Evolutionary conservation across 1,140 invertebrate genomes (phyloP), one percentile per base, ranked within the genome.

Genomic region (Tribolium madens): DNA sequence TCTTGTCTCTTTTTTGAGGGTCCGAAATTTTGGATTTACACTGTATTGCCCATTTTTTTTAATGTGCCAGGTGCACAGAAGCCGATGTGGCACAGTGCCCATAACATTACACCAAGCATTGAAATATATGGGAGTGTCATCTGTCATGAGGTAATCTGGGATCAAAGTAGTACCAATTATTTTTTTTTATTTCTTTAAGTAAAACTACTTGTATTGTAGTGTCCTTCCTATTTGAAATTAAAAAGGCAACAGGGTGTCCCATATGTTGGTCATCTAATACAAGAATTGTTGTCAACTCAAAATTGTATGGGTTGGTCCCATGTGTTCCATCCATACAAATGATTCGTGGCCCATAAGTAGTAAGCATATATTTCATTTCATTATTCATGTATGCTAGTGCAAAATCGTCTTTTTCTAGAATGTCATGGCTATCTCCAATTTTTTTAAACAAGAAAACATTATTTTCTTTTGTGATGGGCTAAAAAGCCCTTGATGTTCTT

Each of bases 321-420:
- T 76, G 74, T 10, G 74, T 76, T 4, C 60, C 74, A 70, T 76
- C 74, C 68, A 76, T 70, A 50, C 74, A 76, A 9, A 76, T 52
- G 31, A 52, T 52, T 2, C 14, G n/a, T 3, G n/a, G 14, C 9
- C 71, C 71, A 53, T 31, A 73, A 3, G 18, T 17, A 1, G n/a
- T 17, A n/a, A 73, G 52, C 36, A 36, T 31, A n/a, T 73, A 52
- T 53, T 73, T 10, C 33, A 52, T 48, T 52, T 52, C 48, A 7
- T 73, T 36, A 12, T 48, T 73, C 17, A 73, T 73, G n/a, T 31
- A 33, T 10, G 52, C 52, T 53, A 73, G 26, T 21, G 26, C 52
- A 52, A 73, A 73, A 73, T 73, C 71, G 31, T 6, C 14, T 5
- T 53, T 31, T 3, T 17, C 7, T 4, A 73, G 31, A 18, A 1